These are phyloP conservation scores for Neogale vison DNA, from an alignment of 2,113 vertebrate genomes.

Conservation along the genomic window DNA sequence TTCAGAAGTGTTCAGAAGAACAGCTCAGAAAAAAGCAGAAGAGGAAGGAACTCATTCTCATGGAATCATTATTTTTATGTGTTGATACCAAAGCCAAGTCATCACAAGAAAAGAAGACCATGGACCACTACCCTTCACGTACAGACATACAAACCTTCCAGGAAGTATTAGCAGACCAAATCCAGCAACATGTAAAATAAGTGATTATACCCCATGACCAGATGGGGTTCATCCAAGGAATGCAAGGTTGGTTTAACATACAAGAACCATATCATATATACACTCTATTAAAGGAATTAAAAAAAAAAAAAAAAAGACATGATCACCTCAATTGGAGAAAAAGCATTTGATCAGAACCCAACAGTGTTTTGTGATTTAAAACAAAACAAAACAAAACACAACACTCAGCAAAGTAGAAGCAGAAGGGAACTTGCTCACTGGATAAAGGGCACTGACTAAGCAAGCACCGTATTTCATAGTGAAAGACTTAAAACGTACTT, in stretches of 20 bases:
- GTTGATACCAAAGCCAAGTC: background rate
- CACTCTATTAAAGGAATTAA: background rate
- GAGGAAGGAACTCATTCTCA: background rate
- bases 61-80: background rate
- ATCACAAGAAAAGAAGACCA: background rate
- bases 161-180: background rate
- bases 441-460: background rate
- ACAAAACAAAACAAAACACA: background rate
- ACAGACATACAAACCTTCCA: background rate
- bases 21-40: background rate
- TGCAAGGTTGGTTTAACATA: background rate
- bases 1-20: background rate
- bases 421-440: too few species aligned
- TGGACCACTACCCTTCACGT: background rate
- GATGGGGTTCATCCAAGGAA: background rate
- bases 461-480: too few species aligned
- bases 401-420: background rate
- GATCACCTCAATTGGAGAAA: background rate
- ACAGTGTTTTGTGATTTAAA: background rate
- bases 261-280: background rate
- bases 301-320: background rate
- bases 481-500: background rate
- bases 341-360: background rate
- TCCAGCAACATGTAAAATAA: background rate
- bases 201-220: fast-evolving